A percentile compares a stretch with the other conserved stretches of the same genome.
Conservation (phyloP, 2,113 vertebrate species). For the Antidorcas marsupialis region DNA sequence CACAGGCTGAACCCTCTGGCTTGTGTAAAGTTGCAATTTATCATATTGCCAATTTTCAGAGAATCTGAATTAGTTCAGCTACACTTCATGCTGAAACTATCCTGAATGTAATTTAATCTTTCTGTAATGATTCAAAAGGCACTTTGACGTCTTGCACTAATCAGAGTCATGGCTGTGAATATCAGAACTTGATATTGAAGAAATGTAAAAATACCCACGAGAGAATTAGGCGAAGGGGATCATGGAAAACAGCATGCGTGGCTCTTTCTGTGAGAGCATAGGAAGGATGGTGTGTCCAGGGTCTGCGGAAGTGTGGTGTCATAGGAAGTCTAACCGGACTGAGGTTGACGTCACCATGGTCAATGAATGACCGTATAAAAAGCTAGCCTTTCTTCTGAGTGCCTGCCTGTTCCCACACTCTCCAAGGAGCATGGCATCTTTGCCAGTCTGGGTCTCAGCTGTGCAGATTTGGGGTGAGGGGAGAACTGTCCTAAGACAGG, state of each 20-base stretch:
- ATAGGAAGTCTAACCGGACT: neutral
- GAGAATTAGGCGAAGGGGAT: neutral
- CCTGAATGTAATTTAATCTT: conserved; percentile 67
- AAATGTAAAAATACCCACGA: neutral
- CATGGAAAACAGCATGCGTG: neutral
- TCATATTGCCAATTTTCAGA: conserved; percentile 45
- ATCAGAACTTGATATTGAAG: conserved; percentile 33
- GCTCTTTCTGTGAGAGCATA: neutral
- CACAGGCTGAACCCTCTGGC: neutral
- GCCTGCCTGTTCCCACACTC: neutral
- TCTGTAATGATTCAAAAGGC: conserved; percentile 67
- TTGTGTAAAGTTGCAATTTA: neutral
- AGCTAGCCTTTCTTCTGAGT: neutral
- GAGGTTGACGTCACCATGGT: accelerated
- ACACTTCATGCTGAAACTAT: conserved; percentile 46
- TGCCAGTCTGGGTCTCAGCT: neutral
- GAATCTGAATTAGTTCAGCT: conserved; percentile 47
- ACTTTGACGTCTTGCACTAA: conserved; percentile 52
- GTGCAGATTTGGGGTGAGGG: neutral
- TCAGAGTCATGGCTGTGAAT: conserved; percentile 60
- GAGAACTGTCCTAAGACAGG: neutral
- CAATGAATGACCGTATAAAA: neutral
- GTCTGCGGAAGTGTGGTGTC: accelerated
- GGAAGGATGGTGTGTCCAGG: accelerated
- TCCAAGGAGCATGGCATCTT: neutral